Evolutionary conservation across 2,113 vertebrate species (phyloP), one percentile per base, ranked within the genome.

Genomic region (Colossoma macropomum): DNA sequence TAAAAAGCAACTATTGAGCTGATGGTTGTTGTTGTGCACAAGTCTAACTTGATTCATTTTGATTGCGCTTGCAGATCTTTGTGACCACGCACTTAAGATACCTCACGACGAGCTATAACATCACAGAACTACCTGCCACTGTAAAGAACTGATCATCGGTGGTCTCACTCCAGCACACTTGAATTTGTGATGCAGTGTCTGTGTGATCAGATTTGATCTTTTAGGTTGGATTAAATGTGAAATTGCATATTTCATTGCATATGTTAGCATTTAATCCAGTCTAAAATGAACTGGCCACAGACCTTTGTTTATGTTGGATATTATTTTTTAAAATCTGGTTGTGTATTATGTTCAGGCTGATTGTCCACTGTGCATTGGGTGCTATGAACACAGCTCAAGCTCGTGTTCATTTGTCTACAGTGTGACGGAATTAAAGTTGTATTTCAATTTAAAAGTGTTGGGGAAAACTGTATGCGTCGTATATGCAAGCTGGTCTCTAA

Each of bases 41-140:
- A 66, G 25, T 9, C 28, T 21, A 50, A 56, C 27, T 25, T 19
- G 0, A 38, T 21, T 19, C 12, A 71, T 25, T 85, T 17, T 15
- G 66, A 70, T 28, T 69, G 13, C 86, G 27, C 62, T 4, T 75
- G n/a, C 94, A 99, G 97, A 99, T 88, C 93, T 98, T 1, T 99
- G 97, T 60, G 97, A 99, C 92, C 95, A 99, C 2, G 95, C 97
- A n/a, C 94, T 99, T 79, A 94, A 95, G 89, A 94, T 95, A 82
- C 91, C 94, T 0, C 97, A 97, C 0, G 97, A 98, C 32, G 97
- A 99, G 87, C 95, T 99, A 83, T 99, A 95, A 98, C 84, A 10
- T 41, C 65, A 12, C 54, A 75, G 34, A 34, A 45, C 48, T 59
- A 75, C 63, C 19, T 23, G 69, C 38, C 82, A 23, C 54, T 69